Percentiles rank a stretch among this genome's conserved stretches.
Evolutionary conservation across 2,888 invertebrate genomes (phyloP).

Genomic region (Rhagonycha fulva): DNA sequence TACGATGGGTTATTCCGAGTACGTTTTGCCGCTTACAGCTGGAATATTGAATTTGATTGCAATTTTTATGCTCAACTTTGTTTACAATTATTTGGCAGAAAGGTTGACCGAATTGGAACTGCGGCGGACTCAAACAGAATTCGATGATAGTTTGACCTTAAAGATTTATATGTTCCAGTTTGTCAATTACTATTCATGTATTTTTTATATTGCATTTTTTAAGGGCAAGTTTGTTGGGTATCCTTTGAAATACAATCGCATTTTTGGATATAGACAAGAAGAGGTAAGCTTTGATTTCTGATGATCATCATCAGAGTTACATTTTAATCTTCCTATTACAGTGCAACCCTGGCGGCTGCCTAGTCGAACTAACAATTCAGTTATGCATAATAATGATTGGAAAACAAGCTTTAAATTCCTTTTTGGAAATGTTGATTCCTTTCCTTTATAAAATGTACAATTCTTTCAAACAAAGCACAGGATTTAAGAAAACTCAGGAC

Average conservation of each 20-base stretch:
- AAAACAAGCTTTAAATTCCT: constrained; percentile 78
- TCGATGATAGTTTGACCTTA: constrained; percentile 82
- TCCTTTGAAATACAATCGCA: constrained; percentile 75
- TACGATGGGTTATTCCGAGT: constrained; percentile 61
- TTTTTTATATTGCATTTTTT: constrained; percentile 82
- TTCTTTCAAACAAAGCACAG: constrained; percentile 55
- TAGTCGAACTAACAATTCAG: constrained; percentile 85
- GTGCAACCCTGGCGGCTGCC: constrained; percentile 84
- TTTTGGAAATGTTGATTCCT: constrained; percentile 78
- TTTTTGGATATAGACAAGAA: constrained; percentile 72
- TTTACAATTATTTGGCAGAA: constrained; percentile 68
- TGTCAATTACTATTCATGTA: constrained; percentile 86
- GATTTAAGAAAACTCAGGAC: constrained; percentile 53
- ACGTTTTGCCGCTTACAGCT: constrained; percentile 75
- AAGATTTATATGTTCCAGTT: constrained; percentile 89
- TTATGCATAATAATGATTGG: constrained; percentile 85
- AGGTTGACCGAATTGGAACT: constrained; percentile 75
- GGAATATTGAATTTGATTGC: constrained; percentile 77
- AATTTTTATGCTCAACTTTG: constrained; percentile 75
- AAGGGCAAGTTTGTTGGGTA: constrained; percentile 80
- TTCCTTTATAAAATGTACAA: constrained; percentile 62
- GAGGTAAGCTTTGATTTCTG: constrained; percentile 59
- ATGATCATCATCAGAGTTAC: not conserved
- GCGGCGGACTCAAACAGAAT: constrained; percentile 81
- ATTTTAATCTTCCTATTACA: constrained; percentile 44